Evolutionary conservation across 2,797 vertebrate genomes (phyloP).

Genomic region (Platyrinchus mystaceus): DNA sequence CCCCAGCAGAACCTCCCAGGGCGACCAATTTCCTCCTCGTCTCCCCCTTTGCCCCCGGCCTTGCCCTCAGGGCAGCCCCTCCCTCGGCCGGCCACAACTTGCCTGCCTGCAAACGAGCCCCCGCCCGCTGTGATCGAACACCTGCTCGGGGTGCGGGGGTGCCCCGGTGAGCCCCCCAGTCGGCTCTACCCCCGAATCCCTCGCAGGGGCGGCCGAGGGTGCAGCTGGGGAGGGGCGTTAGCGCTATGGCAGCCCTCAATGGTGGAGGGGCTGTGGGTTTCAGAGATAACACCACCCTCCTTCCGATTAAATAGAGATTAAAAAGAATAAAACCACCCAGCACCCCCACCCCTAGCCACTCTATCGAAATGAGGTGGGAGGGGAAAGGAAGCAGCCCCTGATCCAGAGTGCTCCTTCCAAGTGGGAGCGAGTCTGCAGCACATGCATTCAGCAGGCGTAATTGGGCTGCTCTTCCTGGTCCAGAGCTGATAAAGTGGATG

Average conservation of each 20-base stretch:
- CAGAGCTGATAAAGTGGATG: conserved; percentile 48
- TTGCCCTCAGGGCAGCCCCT: neutral
- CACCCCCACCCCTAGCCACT: neutral
- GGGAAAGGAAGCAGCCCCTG: neutral
- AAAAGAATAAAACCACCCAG: neutral
- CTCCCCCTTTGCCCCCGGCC: neutral
- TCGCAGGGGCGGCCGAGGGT: accelerated
- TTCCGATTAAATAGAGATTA: neutral
- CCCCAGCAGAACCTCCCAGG: neutral
- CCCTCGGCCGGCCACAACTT: neutral
- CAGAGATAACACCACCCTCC: neutral
- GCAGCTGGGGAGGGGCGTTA: neutral
- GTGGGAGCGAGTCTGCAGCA: neutral
- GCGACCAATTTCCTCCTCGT: neutral
- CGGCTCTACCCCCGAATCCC: neutral
- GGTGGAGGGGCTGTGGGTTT: neutral
- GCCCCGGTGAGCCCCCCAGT: neutral
- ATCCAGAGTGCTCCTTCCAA: neutral
- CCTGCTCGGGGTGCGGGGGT: neutral
- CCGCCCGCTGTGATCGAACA: neutral
- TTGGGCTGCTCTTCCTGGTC: conserved; percentile 40
- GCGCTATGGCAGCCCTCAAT: neutral
- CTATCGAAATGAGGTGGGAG: neutral
- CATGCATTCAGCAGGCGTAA: neutral
- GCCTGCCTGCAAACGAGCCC: neutral